Conservation (phyloP, 2,888 invertebrate species). For the Parasteatoda lunata region DNA sequence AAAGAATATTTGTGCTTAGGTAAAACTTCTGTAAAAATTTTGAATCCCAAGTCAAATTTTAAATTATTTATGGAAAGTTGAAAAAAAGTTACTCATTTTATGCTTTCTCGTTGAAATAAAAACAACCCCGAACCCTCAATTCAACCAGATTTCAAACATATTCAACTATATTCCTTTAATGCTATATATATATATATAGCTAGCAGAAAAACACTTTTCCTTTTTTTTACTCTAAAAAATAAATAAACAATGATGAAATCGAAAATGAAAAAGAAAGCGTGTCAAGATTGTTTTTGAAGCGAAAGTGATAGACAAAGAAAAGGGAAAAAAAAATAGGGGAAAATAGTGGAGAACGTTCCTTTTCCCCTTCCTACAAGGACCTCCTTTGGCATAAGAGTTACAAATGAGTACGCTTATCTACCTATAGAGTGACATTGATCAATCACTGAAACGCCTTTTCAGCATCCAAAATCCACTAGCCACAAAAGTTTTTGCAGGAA, state of each 20-base stretch:
- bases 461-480: slow-evolving; percentile 45
- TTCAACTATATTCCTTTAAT: no score
- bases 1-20: no score
- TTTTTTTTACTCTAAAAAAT: no score
- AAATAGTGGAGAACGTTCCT: background rate
- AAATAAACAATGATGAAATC: no score
- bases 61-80: no score
- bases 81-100: no score
- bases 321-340: background rate
- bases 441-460: slow-evolving; percentile 55
- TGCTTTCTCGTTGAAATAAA: no score
- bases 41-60: no score
- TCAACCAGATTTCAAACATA: no score
- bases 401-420: slow-evolving; percentile 53
- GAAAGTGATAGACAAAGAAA: background rate
- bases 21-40: no score
- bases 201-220: background rate
- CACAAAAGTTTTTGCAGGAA: slow-evolving; percentile 13
- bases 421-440: slow-evolving; percentile 43
- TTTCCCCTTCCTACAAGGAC: background rate
- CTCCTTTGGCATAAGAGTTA: slow-evolving; percentile 25
- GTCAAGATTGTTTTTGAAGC: background rate
- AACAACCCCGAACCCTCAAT: no score
- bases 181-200: background rate
- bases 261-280: no score